These are phyloP conservation scores for Phodopus roborovskii DNA, from an alignment of 2,113 vertebrate genomes.

Conservation along the genomic window DNA sequence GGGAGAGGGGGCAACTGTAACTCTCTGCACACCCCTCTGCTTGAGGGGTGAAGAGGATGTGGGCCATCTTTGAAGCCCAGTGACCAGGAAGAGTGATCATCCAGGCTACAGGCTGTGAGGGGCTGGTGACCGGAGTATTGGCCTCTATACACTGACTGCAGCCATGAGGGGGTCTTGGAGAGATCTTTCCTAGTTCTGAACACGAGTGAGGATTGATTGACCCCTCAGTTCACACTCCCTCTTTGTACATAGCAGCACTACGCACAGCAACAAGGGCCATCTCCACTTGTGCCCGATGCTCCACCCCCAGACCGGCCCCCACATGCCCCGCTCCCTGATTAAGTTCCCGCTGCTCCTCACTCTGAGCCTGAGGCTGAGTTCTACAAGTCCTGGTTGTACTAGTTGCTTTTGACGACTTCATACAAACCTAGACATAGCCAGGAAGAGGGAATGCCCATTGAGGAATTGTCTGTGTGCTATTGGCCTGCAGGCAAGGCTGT, in stretches of 20 bases:
- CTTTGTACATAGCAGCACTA: neutral
- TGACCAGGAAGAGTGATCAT: too few relatives aligned
- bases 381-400: neutral
- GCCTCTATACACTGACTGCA: too few relatives aligned
- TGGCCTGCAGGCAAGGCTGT: neutral
- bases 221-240: too few relatives aligned
- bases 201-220: neutral
- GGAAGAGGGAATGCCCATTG: neutral
- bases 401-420: neutral
- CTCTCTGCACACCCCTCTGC: neutral
- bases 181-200: neutral
- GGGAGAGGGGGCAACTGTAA: neutral
- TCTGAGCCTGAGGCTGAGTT: neutral
- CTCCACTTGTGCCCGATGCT: too few relatives aligned
- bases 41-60: neutral
- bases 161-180: neutral
- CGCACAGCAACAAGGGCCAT: neutral
- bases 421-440: neutral
- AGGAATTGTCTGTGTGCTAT: neutral
- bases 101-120: neutral
- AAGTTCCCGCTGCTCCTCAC: neutral
- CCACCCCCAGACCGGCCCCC: neutral
- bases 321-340: accelerated
- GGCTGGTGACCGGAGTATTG: too few relatives aligned
- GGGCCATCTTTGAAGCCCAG: neutral